Evolutionary conservation across 2,113 vertebrate species (phyloP).

Genomic region (Pycnonotus jocosus): DNA sequence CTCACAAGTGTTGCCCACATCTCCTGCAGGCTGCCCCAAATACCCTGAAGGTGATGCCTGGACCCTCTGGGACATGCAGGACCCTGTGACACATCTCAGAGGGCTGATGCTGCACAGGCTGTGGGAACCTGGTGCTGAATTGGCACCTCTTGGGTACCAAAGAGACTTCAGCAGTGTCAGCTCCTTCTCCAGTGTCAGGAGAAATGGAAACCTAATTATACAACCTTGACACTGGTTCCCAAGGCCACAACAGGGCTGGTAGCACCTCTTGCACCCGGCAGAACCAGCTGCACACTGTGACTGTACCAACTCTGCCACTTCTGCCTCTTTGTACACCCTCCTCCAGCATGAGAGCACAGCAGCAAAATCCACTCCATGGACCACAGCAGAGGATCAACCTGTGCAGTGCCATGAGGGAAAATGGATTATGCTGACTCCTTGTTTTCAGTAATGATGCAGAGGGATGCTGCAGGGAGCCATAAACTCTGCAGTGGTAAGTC

Average conservation of each 20-base stretch:
- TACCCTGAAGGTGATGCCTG: neutral
- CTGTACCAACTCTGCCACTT: neutral
- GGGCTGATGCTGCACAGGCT: neutral
- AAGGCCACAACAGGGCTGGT: rapidly evolving
- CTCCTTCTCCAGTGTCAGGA: too few species aligned
- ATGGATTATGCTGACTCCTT: neutral
- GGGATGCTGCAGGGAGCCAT: neutral
- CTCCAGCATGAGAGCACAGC: neutral
- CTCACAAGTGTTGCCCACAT: neutral
- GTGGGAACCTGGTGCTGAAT: neutral
- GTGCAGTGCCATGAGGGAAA: rapidly evolving
- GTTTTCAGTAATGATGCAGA: neutral
- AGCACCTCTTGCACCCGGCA: neutral
- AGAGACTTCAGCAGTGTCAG: rapidly evolving
- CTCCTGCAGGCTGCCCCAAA: neutral
- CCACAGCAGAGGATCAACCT: neutral
- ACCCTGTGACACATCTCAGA: rapidly evolving
- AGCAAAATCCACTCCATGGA: neutral
- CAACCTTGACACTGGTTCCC: rapidly evolving
- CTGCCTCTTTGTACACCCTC: neutral
- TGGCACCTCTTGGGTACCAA: neutral
- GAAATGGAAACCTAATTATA: neutral
- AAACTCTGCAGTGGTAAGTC: neutral
- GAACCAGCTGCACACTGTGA: neutral
- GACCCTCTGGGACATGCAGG: rapidly evolving